Conservation (phyloP, 2,113 vertebrate species). For the Poeciliopsis turrubarensis region DNA sequence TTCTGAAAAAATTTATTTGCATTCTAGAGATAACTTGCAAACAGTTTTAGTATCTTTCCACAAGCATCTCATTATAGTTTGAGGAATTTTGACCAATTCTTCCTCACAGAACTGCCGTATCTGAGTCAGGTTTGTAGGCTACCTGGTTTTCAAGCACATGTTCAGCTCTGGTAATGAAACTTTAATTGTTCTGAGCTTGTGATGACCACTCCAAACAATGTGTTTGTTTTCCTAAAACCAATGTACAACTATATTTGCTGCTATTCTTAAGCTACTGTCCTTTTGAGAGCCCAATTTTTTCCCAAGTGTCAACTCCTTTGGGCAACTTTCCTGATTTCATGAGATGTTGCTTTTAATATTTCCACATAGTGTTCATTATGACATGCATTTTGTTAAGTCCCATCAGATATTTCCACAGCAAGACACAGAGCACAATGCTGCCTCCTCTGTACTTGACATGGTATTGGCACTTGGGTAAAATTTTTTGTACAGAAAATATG, state of each 20-base stretch:
- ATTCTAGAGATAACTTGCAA: background rate
- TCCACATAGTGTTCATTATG: background rate
- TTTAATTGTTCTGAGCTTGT: background rate
- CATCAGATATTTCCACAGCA: background rate
- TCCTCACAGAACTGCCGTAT: background rate
- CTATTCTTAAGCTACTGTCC: background rate
- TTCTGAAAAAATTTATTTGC: background rate
- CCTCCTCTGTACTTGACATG: background rate
- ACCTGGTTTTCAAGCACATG: background rate
- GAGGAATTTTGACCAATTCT: background rate
- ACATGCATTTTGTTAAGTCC: background rate
- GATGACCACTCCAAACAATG: background rate
- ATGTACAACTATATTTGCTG: too few relatives aligned
- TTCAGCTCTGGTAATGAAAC: background rate
- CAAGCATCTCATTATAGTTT: background rate
- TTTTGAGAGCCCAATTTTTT: background rate
- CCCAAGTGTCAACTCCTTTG: background rate
- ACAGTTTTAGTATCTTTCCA: background rate
- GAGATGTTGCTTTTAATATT: too few relatives aligned
- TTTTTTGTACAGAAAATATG: background rate
- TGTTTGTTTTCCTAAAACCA: background rate
- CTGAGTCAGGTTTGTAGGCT: background rate
- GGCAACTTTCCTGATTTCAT: too few relatives aligned
- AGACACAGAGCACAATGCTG: background rate
- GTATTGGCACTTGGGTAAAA: background rate